Conservation (phyloP, 2,888 invertebrate genomes). For the Actias luna region DNA sequence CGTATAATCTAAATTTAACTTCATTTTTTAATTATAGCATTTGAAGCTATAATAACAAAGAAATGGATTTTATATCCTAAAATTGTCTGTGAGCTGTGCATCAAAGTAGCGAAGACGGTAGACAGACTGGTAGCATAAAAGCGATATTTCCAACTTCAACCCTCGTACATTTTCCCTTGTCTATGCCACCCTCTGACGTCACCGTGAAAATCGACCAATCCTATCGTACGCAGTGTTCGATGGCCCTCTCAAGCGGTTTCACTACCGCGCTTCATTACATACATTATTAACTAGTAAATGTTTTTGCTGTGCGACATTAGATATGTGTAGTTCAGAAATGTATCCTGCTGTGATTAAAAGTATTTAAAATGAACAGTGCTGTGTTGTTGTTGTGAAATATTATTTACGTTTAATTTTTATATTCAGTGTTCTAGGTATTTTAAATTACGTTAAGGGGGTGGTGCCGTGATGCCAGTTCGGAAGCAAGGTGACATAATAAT, state of each 20-base stretch:
- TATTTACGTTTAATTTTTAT: constrained; percentile 59
- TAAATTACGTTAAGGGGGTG: constrained; percentile 74
- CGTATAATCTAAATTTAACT: too few species aligned
- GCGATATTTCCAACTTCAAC: constrained; percentile 41
- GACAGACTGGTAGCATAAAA: neutral
- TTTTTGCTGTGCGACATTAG: constrained; percentile 65
- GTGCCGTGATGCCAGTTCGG: constrained; percentile 86
- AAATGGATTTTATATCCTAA: too few species aligned
- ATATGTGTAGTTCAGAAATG: constrained; percentile 62
- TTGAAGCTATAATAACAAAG: too few species aligned
- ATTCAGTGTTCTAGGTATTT: constrained; percentile 61
- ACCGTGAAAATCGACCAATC: constrained; percentile 84
- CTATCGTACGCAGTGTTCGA: constrained; percentile 76
- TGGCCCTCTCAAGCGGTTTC: constrained; percentile 65
- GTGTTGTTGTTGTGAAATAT: constrained; percentile 56
- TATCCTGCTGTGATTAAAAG: constrained; percentile 62
- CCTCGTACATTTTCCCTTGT: constrained; percentile 62
- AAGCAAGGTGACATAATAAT: constrained; percentile 84
- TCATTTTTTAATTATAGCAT: too few species aligned
- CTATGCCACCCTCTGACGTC: constrained; percentile 83
- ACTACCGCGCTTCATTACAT: constrained; percentile 64
- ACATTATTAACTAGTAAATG: constrained; percentile 63
- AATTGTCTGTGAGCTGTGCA: neutral
- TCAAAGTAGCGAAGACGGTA: neutral
- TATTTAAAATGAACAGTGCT: constrained; percentile 62